Evolutionary conservation across 1,140 invertebrate genomes (phyloP).

Genomic region (Camponotus vicinus): DNA sequence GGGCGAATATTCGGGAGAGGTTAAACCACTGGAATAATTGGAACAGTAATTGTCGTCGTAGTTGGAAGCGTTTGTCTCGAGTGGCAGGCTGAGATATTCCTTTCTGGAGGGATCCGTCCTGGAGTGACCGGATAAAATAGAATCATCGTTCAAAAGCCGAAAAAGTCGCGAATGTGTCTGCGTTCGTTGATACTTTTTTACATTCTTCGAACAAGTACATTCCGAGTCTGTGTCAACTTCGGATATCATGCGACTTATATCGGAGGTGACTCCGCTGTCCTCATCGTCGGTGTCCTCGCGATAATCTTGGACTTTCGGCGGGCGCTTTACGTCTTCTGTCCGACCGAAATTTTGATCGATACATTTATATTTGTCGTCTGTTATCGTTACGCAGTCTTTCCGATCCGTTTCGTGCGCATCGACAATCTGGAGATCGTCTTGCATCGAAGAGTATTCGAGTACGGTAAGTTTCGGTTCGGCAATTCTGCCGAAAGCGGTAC

Average conservation of each 20-base stretch:
- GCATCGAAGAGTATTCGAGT: slow-evolving; percentile 38
- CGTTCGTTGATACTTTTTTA: slow-evolving; percentile 89
- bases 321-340: slow-evolving; percentile 63
- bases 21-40: slow-evolving; percentile 76
- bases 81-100: slow-evolving; percentile 72
- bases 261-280: slow-evolving; percentile 91
- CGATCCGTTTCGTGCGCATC: neutral
- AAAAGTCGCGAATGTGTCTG: slow-evolving; percentile 91
- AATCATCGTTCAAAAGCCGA: slow-evolving; percentile 89
- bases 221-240: slow-evolving; percentile 90
- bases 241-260: slow-evolving; percentile 90
- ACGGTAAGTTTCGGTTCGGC: slow-evolving; percentile 50
- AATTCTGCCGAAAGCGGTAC: neutral
- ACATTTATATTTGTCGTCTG: slow-evolving; percentile 6
- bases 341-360: slow-evolving; percentile 11
- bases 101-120: slow-evolving; percentile 66
- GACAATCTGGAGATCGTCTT: neutral
- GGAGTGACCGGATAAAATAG: slow-evolving; percentile 76
- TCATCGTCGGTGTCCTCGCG: slow-evolving; percentile 88
- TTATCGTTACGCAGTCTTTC: neutral
- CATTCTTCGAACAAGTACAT: slow-evolving; percentile 85
- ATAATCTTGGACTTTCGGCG: slow-evolving; percentile 82
- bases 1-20: slow-evolving; percentile 82
- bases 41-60: slow-evolving; percentile 77
- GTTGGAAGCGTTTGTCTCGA: slow-evolving; percentile 68